phyloP scores from a whole-genome alignment of 2,888 invertebrate genomes.

The Laspeyria flexula region DNA sequence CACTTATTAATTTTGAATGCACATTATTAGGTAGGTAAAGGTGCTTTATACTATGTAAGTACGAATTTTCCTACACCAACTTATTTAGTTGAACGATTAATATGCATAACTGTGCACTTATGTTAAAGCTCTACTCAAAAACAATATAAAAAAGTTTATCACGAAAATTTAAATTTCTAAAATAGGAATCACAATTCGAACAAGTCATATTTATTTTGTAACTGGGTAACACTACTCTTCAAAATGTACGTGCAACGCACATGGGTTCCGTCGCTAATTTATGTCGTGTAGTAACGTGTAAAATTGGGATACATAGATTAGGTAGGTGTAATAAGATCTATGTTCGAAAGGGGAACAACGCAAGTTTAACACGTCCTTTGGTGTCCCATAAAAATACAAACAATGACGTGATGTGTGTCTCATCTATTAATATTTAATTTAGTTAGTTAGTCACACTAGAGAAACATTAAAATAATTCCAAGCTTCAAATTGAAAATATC shows the following conservation, averaged over 20 bases:
- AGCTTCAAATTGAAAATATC: too few relatives aligned
- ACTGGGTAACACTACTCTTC: conserved; percentile 38
- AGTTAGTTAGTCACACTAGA: too few relatives aligned
- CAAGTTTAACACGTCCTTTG: conserved; percentile 18
- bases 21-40: too few relatives aligned
- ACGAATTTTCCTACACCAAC: too few relatives aligned
- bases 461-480: too few relatives aligned
- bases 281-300: conserved; percentile 37
- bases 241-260: conserved; percentile 44
- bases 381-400: conserved; percentile 7
- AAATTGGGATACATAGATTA: conserved; percentile 45
- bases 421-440: too few relatives aligned
- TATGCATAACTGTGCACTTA: too few relatives aligned
- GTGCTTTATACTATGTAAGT: too few relatives aligned
- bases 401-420: too few relatives aligned
- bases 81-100: too few relatives aligned
- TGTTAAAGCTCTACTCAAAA: background rate
- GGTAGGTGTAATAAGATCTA: conserved; percentile 37
- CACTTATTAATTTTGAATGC: too few relatives aligned
- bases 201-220: conserved; percentile 26
- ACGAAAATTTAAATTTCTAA: background rate
- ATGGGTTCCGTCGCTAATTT: conserved; percentile 46
- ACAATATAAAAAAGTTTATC: background rate
- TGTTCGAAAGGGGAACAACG: conserved; percentile 20
- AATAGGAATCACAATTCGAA: background rate